A percentile compares a stretch with the other conserved stretches of the same genome.
Conservation (phyloP, 2,888 invertebrate genomes). For the Sympetrum striolatum region DNA sequence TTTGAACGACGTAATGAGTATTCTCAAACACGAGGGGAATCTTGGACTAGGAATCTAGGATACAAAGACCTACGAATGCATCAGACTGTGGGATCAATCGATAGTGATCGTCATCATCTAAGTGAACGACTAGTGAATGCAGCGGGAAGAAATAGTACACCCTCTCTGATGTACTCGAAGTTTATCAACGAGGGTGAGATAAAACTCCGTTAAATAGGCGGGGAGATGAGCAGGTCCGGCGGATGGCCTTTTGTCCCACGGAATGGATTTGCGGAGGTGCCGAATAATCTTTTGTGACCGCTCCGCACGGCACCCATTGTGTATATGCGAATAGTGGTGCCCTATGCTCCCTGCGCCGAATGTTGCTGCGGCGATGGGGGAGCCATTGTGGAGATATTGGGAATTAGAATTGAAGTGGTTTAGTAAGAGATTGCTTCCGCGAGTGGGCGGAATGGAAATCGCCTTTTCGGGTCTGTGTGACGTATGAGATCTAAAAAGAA, state of each 20-base stretch:
- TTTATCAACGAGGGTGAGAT: too few species aligned
- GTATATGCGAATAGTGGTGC: neutral
- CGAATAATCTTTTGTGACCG: neutral
- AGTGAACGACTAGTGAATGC: too few species aligned
- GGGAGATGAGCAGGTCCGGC: neutral
- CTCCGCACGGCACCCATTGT: neutral
- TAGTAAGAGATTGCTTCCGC: neutral
- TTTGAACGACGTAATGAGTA: too few species aligned
- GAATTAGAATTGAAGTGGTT: neutral
- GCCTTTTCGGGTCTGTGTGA: neutral
- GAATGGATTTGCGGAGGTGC: neutral
- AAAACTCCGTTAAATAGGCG: neutral
- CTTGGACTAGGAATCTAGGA: too few species aligned
- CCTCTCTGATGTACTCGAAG: too few species aligned
- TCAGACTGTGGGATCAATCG: too few species aligned
- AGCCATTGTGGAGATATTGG: neutral
- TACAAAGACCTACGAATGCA: too few species aligned
- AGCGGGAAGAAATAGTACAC: too few species aligned
- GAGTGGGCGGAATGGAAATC: neutral
- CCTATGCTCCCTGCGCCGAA: neutral
- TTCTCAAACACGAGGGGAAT: too few species aligned
- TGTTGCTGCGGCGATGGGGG: neutral
- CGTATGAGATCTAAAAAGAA: neutral
- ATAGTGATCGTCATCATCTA: too few species aligned
- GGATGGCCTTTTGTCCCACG: neutral